These are phyloP conservation scores for Austrofundulus limnaeus DNA, from an alignment of 2,113 vertebrate genomes.

Conservation along the genomic window DNA sequence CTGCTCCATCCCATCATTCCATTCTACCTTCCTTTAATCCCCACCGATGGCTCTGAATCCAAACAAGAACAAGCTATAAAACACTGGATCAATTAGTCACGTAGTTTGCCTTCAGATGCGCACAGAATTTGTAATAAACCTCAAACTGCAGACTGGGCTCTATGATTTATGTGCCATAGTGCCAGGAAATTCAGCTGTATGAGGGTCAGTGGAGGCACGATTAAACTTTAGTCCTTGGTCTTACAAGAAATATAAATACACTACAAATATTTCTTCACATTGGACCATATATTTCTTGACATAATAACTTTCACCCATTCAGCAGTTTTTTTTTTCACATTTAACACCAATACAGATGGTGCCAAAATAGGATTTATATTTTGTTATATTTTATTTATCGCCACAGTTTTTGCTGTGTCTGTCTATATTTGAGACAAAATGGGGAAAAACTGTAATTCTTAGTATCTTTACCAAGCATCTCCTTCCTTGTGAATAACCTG, in stretches of 20 bases:
- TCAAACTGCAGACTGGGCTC: conserved; percentile 37
- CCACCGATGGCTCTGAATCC: conserved; percentile 42
- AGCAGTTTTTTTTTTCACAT: background rate
- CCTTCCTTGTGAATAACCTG: conserved; percentile 48
- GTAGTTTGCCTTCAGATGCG: conserved; percentile 64
- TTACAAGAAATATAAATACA: background rate
- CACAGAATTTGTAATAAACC: conserved; percentile 52
- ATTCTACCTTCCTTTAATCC: conserved; percentile 34
- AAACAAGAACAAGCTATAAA: conserved; percentile 59
- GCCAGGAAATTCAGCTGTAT: conserved; percentile 21
- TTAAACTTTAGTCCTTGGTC: conserved; percentile 40
- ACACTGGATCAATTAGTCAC: conserved; percentile 62
- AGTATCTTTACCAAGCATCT: conserved; percentile 45
- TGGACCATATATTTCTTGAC: background rate
- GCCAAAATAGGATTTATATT: background rate
- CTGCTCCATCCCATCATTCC: conserved; percentile 1
- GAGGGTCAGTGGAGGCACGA: conserved; percentile 38
- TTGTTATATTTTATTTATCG: background rate
- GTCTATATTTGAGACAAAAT: background rate
- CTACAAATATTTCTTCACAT: conserved; percentile 12
- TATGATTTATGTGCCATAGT: conserved; percentile 46
- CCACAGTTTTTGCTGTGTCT: background rate
- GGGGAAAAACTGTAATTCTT: conserved; percentile 4
- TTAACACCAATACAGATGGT: background rate
- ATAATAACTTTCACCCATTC: background rate